Conservation (phyloP, 2,888 invertebrate genomes). For the Hydrotaea cyrtoneurina region DNA sequence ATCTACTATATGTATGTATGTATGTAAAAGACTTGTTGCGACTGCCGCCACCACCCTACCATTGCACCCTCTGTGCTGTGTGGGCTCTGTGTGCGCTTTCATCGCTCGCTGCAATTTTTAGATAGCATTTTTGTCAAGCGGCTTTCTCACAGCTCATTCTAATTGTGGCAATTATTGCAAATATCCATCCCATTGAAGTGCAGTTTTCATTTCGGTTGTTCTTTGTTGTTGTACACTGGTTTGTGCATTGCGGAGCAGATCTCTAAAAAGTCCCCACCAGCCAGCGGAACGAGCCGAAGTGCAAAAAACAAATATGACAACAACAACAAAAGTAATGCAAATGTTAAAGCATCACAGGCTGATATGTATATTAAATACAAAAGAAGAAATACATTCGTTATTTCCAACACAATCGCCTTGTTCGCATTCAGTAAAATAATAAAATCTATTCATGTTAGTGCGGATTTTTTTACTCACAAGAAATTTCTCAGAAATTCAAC, state of each 20-base stretch:
- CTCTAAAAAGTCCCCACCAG: too few relatives aligned
- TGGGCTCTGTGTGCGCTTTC: too few relatives aligned
- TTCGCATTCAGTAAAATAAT: too few relatives aligned
- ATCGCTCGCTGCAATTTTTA: not conserved
- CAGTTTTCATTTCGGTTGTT: not conserved
- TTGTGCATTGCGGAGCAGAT: conserved; percentile 38
- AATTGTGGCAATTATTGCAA: conserved; percentile 60
- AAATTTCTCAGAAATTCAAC: not conserved
- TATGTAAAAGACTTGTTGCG: not conserved
- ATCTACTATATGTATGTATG: too few relatives aligned
- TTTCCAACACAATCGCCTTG: not conserved
- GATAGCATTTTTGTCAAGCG: conserved; percentile 17
- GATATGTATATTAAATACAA: conserved; percentile 35
- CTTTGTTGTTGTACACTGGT: conserved; percentile 14
- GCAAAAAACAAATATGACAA: not conserved
- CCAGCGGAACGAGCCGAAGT: not conserved
- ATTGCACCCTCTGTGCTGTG: too few relatives aligned
- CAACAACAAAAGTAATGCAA: conserved; percentile 28
- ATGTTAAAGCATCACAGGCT: conserved; percentile 42
- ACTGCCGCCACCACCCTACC: too few relatives aligned
- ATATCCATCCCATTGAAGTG: conserved; percentile 44
- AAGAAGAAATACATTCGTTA: not conserved
- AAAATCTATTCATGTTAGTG: not conserved
- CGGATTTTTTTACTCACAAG: too few relatives aligned
- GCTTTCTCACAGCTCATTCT: conserved; percentile 53